phyloP scores from a whole-genome alignment of 1,140 invertebrate species.

The Trachymyrmex septentrionalis region DNA sequence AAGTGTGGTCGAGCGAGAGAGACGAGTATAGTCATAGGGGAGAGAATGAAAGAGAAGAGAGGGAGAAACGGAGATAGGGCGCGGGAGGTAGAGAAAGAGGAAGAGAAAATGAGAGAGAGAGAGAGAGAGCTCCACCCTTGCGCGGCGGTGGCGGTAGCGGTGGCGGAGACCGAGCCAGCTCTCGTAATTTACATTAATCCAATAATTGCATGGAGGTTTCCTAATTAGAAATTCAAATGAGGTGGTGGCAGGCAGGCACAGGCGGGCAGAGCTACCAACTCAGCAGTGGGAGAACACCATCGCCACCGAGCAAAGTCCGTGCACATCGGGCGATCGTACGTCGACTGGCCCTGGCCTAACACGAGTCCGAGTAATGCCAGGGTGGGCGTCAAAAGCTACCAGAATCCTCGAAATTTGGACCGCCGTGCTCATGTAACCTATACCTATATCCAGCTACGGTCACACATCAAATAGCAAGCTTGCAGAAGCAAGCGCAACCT shows the following conservation, averaged over 20 bases:
- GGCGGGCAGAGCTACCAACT: conserved; percentile 87
- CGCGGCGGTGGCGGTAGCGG: conserved; percentile 83
- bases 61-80: conserved; percentile 44
- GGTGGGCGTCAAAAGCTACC: conserved; percentile 75
- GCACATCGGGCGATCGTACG: conserved; percentile 77
- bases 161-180: conserved; percentile 89
- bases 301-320: conserved; percentile 83
- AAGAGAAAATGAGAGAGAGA: conserved; percentile 67
- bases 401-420: conserved; percentile 76
- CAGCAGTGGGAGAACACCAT: conserved; percentile 82
- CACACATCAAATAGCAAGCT: conserved; percentile 59
- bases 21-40: conserved; percentile 53
- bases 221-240: conserved; percentile 97
- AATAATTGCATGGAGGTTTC: conserved; percentile 96
- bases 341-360: conserved; percentile 77
- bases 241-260: conserved; percentile 89
- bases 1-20: conserved; percentile 69
- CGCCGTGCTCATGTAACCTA: conserved; percentile 68
- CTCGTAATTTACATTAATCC: conserved; percentile 97
- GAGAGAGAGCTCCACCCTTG: conserved; percentile 82
- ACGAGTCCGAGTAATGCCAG: conserved; percentile 74
- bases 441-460: conserved; percentile 62
- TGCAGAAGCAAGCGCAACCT: conserved; percentile 29
- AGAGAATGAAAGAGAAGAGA: conserved; percentile 60
- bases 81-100: conserved; percentile 47